Base-by-base conservation (phyloP, 2,888 invertebrate genomes). In the Gymnocheta viridis region DNA sequence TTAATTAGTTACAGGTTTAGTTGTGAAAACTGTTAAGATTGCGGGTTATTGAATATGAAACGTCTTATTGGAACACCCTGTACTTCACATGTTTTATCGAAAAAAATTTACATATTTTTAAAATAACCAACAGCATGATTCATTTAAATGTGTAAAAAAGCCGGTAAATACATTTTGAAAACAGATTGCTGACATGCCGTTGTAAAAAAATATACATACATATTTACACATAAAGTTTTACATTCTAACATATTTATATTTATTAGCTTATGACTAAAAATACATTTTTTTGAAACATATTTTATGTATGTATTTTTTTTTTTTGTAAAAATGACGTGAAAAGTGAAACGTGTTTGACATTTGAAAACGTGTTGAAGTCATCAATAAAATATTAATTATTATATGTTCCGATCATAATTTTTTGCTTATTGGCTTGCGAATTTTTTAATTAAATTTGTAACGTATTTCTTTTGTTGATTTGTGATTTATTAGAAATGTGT, bases 261-360 rank as follows among this genome's bases (percentile, higher is more conserved):
- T 35, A 22, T n/a, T n/a, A n/a, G n/a, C n/a, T n/a, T n/a, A n/a
- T n/a, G n/a, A n/a, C n/a, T 17, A 73, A 24, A 24, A 70, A 49
- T 49, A 44, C 19, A 47, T 32, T 58, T 32, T 58, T 70, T 58
- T 7, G 24, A 49, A 49, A 22, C 9, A 35, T 14, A 19, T 6
- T 19, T 12, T 32, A 19, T 6, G 12, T 9, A 64, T 44, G 17
- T 24, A 14, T 4, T 41, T 41, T 49, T 19, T 2, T 19, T 19
- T 29, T 32, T 29, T 2, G 22, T 9, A 32, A 32, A 47, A 27
- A 62, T 73, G 32, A 62, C 60, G 60, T 73, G 22, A 72, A 19
- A 17, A 35, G 14, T 32, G 38, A 62, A 78, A 79, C 70, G 70
- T 72, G 70, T 56, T 62, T 64, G 27, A 17, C 19, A 70, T 79